Base-by-base conservation (phyloP, 2,113 vertebrate species). In the Falcunculus frontatus region DNA sequence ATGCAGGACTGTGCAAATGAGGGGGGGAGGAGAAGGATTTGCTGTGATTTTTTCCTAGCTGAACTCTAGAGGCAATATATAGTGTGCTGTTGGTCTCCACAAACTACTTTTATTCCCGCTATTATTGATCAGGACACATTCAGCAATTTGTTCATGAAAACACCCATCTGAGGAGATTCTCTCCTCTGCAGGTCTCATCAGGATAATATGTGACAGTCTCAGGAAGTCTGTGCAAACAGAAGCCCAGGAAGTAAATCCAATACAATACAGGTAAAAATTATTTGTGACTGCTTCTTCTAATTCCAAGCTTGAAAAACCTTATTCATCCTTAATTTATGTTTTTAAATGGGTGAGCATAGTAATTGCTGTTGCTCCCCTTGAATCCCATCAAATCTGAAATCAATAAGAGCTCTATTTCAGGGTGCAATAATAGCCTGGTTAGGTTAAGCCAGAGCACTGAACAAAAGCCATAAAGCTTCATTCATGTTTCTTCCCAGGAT, bases 311-410 rank as follows among this genome's bases (percentile, higher is more conserved):
- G 88, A 75, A 94, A 88, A 96, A 69, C 73, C 73, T 91, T 90
- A 96, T 95, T 94, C 59, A 78, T 41, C 73, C 87, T 93, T 95
- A 96, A 92, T 97, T 95, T 94, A 95, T 86, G 62, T 84, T 96
- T 94, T 95, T 87, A 95, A 95, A 95, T 87, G 81, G 76, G 84
- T 86, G 80, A 97, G 90, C 81, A 77, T 30, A 79, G 72, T 95
- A 94, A 95, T 80, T 95, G 94, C 73, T 90, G 89, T 78, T 87
- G 56, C 41, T 94, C 56, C 52, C 46, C 57, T 67, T 91, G 93
- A 95, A 97, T 95, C 90, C 52, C 44, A 91, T 94, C 84, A 85
- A 91, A 89, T 73, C 79, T 90, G 89, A 93, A 95, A 97, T 95
- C 95, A 87, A 79, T 90, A 89, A 44, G 62, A 89, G 92, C 74